phyloP scores from a whole-genome alignment of 2,113 vertebrate species.

The Apteryx mantelli region DNA sequence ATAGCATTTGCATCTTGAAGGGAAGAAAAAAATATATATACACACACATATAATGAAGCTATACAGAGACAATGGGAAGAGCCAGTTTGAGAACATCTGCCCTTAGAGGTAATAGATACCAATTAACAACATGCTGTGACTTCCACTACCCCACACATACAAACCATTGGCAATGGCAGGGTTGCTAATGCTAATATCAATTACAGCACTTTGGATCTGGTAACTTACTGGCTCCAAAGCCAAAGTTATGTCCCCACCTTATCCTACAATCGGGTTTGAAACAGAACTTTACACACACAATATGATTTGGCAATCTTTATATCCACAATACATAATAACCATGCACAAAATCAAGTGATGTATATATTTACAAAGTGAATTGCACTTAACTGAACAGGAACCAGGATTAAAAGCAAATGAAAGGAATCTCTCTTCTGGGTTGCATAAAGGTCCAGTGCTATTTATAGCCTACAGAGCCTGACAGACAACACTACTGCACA shows the following conservation, averaged over 20 bases:
- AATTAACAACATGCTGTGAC: too few relatives aligned
- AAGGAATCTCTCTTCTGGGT: neutral
- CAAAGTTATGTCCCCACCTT: neutral
- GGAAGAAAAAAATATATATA: too few relatives aligned
- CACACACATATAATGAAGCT: too few relatives aligned
- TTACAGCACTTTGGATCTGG: neutral
- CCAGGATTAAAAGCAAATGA: neutral
- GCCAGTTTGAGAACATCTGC: too few relatives aligned
- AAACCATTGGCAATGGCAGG: too few relatives aligned
- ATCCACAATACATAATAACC: slow-evolving; percentile 68
- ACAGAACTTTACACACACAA: neutral
- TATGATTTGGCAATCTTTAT: slow-evolving; percentile 71
- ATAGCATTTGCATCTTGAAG: too few relatives aligned
- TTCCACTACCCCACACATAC: too few relatives aligned
- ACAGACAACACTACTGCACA: neutral
- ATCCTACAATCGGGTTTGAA: neutral
- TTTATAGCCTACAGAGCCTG: neutral
- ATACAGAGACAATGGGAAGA: too few relatives aligned
- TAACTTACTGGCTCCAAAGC: neutral
- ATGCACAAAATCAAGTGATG: slow-evolving; percentile 65
- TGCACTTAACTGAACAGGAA: slow-evolving; percentile 65
- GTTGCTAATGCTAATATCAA: neutral
- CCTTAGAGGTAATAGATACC: too few relatives aligned
- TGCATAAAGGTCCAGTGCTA: neutral
- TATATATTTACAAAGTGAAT: slow-evolving; percentile 72